phyloP scores from a whole-genome alignment of 2,888 invertebrate genomes.

The Acronicta aceris region DNA sequence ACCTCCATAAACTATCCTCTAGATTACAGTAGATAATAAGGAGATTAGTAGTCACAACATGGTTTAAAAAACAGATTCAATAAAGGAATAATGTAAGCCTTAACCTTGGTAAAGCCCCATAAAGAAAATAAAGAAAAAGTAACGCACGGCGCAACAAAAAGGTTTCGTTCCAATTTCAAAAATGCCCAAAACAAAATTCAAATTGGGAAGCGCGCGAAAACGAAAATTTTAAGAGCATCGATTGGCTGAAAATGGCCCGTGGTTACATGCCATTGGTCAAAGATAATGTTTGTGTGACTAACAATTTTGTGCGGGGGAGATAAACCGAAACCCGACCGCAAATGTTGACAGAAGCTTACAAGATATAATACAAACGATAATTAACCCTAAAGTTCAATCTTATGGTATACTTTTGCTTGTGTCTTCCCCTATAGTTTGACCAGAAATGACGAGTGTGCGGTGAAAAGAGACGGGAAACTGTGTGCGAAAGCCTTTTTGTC shows the following conservation, averaged over 20 bases:
- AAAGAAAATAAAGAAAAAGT: slow-evolving; percentile 14
- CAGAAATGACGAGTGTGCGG: slow-evolving; percentile 66
- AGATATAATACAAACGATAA: slow-evolving; percentile 50
- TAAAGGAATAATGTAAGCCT: slow-evolving; percentile 8
- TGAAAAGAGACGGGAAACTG: slow-evolving; percentile 72
- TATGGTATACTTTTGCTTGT: slow-evolving; percentile 41
- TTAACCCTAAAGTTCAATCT: slow-evolving; percentile 47
- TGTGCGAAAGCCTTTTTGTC: slow-evolving; percentile 61
- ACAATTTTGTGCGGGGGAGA: slow-evolving; percentile 85
- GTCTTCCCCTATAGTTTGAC: slow-evolving; percentile 52
- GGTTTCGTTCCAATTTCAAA: slow-evolving; percentile 48
- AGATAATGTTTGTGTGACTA: slow-evolving; percentile 86
- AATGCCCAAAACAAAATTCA: slow-evolving; percentile 68
- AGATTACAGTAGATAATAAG: no score
- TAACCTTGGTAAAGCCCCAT: no score
- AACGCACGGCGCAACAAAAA: slow-evolving; percentile 35
- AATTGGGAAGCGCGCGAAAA: slow-evolving; percentile 75
- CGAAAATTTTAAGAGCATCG: slow-evolving; percentile 69
- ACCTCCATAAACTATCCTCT: no score
- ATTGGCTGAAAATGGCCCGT: slow-evolving; percentile 82
- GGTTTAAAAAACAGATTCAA: neutral
- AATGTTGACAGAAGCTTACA: slow-evolving; percentile 80
- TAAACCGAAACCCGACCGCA: slow-evolving; percentile 84
- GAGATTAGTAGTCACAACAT: neutral
- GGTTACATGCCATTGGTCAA: slow-evolving; percentile 86